These are phyloP conservation scores for Acrobasis repandana DNA, from an alignment of 2,888 invertebrate genomes.

Conservation along the genomic window DNA sequence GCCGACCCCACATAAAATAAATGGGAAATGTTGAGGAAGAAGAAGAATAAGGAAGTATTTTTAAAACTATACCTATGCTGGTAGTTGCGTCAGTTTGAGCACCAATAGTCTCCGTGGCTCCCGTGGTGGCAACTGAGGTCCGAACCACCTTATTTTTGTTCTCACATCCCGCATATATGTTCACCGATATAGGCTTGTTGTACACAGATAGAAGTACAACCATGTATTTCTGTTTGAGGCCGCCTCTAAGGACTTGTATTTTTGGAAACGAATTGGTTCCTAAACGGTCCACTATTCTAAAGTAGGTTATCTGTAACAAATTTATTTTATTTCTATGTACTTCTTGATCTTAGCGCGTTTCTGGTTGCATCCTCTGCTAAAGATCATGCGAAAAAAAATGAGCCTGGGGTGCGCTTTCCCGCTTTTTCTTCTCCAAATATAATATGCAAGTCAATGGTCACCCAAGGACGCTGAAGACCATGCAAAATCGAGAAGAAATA, in stretches of 20 bases:
- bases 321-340: slow-evolving; percentile 25
- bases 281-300: slow-evolving; percentile 61
- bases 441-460: too few species aligned
- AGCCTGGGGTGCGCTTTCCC: too few species aligned
- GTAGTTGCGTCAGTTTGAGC: neutral
- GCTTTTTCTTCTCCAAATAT: too few species aligned
- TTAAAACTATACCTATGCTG: neutral
- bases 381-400: too few species aligned
- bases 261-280: slow-evolving; percentile 53
- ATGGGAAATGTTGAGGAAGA: too few species aligned
- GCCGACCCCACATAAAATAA: too few species aligned
- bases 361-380: too few species aligned
- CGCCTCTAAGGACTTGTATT: slow-evolving; percentile 56
- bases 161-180: slow-evolving; percentile 63
- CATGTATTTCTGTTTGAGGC: slow-evolving; percentile 52
- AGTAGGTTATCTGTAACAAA: slow-evolving; percentile 62
- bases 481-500: too few species aligned
- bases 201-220: slow-evolving; percentile 52
- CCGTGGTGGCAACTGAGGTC: neutral
- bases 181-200: slow-evolving; percentile 60
- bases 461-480: too few species aligned
- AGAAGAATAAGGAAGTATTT: too few species aligned
- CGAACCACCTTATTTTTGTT: slow-evolving; percentile 34
- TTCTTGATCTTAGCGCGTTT: too few species aligned
- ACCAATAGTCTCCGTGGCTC: neutral